A percentile compares a stretch with the other conserved stretches of the same genome.
phyloP scores from a whole-genome alignment of 2,797 vertebrate genomes.

The Miichthys miiuy region DNA sequence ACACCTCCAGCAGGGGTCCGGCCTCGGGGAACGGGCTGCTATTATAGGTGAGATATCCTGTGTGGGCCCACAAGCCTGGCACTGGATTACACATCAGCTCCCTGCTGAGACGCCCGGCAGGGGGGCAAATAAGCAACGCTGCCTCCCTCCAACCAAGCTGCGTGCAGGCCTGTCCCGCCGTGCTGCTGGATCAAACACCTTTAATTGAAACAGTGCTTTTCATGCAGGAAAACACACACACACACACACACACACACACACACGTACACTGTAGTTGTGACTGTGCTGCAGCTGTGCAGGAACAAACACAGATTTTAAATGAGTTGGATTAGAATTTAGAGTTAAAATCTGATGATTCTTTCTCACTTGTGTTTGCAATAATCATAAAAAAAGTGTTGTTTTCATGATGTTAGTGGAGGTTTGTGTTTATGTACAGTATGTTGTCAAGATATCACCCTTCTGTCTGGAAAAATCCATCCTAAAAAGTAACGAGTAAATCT shows the following conservation, averaged over 20 bases:
- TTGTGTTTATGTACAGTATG: not conserved
- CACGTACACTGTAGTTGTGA: not conserved
- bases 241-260: slow-evolving; percentile 17
- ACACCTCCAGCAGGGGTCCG: slow-evolving; percentile 64
- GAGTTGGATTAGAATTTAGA: not conserved
- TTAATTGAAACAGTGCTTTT: slow-evolving; percentile 74
- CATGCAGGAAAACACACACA: slow-evolving; percentile 51
- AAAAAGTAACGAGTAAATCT: not conserved
- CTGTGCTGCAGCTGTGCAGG: slow-evolving; percentile 8
- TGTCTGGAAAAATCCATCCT: not conserved
- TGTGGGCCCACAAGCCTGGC: slow-evolving; percentile 66
- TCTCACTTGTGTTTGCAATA: not conserved
- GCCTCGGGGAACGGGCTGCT: slow-evolving; percentile 56
- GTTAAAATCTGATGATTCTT: not conserved
- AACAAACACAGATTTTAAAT: not conserved
- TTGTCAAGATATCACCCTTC: not conserved
- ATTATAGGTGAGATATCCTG: slow-evolving; percentile 82
- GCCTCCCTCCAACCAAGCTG: slow-evolving; percentile 53
- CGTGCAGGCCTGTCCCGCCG: slow-evolving; percentile 35
- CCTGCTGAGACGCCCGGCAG: slow-evolving; percentile 56
- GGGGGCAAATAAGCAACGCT: slow-evolving; percentile 53
- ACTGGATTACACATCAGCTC: slow-evolving; percentile 72
- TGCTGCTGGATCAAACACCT: slow-evolving; percentile 68
- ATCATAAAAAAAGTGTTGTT: not conserved
- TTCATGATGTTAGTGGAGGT: not conserved